Conservation (phyloP, 2,113 vertebrate genomes). For the Alouatta palliata region DNA sequence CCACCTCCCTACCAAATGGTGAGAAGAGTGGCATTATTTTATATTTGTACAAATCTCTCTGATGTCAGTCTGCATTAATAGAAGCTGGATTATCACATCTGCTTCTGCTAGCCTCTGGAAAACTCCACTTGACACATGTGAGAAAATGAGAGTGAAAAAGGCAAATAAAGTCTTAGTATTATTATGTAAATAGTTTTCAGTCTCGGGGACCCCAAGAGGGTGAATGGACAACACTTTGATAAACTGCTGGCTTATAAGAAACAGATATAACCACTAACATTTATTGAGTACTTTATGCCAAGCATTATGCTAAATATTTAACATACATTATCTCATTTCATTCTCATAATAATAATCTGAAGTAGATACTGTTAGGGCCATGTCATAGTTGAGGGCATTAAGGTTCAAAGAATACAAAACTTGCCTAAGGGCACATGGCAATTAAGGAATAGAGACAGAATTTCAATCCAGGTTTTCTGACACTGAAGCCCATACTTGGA, state of each 20-base stretch:
- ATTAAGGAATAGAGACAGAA: not conserved
- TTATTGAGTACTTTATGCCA: not conserved
- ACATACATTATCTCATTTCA: not conserved
- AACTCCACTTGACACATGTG: not conserved
- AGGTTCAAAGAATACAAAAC: not conserved
- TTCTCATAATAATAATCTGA: not conserved
- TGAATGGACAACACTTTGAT: not conserved
- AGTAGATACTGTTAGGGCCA: not conserved
- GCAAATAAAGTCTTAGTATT: not conserved
- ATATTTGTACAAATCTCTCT: not conserved
- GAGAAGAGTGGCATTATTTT: not conserved
- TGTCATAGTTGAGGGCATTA: not conserved
- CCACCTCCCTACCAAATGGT: not conserved
- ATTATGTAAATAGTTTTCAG: not conserved
- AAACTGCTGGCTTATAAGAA: not conserved
- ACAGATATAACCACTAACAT: not conserved
- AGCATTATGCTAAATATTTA: not conserved
- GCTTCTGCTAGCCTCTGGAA: not conserved
- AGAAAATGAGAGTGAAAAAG: not conserved
- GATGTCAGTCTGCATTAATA: not conserved
- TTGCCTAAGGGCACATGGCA: not conserved
- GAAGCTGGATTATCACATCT: not conserved
- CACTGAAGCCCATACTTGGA: not conserved
- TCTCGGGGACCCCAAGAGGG: not conserved
- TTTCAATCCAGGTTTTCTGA: not conserved